phyloP scores from a whole-genome alignment of 2,797 vertebrate species.

The Calcarius lapponicus region DNA sequence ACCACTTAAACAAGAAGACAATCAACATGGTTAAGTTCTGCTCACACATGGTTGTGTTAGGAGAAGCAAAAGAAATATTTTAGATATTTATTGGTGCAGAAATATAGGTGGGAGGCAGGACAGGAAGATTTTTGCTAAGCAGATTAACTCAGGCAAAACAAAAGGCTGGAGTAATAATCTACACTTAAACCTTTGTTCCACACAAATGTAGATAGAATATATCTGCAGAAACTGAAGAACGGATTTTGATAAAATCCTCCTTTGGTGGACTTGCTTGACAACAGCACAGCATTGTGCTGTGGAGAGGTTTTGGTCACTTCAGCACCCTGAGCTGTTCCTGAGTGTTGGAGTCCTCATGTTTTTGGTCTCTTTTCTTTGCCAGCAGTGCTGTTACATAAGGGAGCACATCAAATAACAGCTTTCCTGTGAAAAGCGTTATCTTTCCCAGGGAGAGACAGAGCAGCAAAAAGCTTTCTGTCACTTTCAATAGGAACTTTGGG shows the following conservation, averaged over 20 bases:
- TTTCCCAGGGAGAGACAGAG: not conserved
- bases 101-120: not conserved
- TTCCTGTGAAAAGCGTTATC: constrained; percentile 10
- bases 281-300: not conserved
- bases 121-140: not conserved
- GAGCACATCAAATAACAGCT: not conserved
- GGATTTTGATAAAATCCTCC: not conserved
- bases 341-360: not conserved
- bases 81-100: not conserved
- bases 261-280: not conserved
- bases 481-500: not conserved
- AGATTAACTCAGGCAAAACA: not conserved
- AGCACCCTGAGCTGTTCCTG: not conserved
- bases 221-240: not conserved
- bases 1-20: not conserved
- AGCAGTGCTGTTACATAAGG: constrained; percentile 8
- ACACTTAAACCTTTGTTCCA: not conserved
- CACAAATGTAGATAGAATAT: not conserved
- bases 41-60: not conserved
- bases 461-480: constrained; percentile 43
- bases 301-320: not conserved
- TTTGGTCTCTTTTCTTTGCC: not conserved
- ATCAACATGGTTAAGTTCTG: not conserved
- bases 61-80: not conserved
- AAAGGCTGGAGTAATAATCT: not conserved